Evolutionary conservation across 2,797 vertebrate genomes (phyloP).

Genomic region (Spea hammondii): DNA sequence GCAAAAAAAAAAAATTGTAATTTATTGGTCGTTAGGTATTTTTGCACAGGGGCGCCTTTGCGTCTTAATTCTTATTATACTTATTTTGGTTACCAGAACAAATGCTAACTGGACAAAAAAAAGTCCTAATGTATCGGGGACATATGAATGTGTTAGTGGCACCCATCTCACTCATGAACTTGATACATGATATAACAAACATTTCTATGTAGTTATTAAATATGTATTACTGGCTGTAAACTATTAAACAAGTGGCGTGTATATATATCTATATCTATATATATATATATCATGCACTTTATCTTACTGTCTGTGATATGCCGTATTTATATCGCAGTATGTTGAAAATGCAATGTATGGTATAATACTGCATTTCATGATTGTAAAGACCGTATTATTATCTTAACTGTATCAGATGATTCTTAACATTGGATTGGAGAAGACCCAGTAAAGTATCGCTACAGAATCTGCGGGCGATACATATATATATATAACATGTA

Average conservation of each 20-base stretch:
- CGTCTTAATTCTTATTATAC: too few species aligned
- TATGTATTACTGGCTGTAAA: neutral
- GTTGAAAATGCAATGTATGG: neutral
- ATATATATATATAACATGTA: too few species aligned
- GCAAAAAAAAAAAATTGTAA: too few species aligned
- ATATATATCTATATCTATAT: neutral
- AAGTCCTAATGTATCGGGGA: neutral
- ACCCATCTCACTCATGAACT: neutral
- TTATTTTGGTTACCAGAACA: too few species aligned
- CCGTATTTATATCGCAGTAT: neutral
- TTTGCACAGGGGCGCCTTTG: too few species aligned
- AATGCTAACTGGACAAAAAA: too few species aligned
- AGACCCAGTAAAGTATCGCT: too few species aligned
- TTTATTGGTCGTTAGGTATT: too few species aligned
- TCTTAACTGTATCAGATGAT: too few species aligned
- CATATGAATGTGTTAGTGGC: neutral
- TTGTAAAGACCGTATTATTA: too few species aligned
- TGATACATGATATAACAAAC: neutral
- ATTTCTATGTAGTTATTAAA: neutral
- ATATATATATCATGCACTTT: slow-evolving; percentile 19
- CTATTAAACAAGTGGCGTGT: neutral
- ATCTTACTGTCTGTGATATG: slow-evolving; percentile 1
- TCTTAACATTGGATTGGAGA: too few species aligned
- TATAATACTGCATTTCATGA: neutral
- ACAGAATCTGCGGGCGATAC: too few species aligned